These are phyloP conservation scores for Neotoma lepida DNA, from an alignment of 2,113 vertebrate genomes.

Conservation along the genomic window DNA sequence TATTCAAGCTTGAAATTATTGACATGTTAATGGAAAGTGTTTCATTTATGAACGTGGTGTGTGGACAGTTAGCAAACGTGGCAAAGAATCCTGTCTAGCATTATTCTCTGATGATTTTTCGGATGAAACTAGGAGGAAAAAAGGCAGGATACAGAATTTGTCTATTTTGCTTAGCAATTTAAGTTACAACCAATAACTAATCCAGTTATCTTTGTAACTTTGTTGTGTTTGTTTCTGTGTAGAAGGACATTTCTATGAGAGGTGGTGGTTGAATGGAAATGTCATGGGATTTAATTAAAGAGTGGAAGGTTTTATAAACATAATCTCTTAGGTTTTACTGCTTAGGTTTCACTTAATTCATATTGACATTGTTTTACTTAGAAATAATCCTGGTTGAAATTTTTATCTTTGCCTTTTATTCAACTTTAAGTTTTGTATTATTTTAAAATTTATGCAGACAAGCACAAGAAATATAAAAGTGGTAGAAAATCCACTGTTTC, in stretches of 20 bases:
- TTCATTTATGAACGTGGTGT: not conserved
- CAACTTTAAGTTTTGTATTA: not conserved
- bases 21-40: not conserved
- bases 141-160: not conserved
- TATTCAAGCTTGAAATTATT: constrained; percentile 30
- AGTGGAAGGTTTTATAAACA: not conserved
- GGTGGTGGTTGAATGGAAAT: not conserved
- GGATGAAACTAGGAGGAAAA: not conserved
- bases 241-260: not conserved
- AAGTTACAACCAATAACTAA: not conserved
- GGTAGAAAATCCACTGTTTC: not conserved
- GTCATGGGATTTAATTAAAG: not conserved
- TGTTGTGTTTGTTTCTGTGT: not conserved
- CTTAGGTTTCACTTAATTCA: not conserved
- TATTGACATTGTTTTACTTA: not conserved
- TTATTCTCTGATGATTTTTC: not conserved
- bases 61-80: not conserved
- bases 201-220: not conserved
- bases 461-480: not conserved
- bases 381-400: constrained; percentile 38
- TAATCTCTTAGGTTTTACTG: not conserved
- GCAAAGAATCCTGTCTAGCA: not conserved
- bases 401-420: not conserved
- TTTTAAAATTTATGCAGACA: constrained; percentile 1
- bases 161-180: constrained; percentile 25